Percentiles rank a stretch among this genome's conserved stretches.
phyloP scores from a whole-genome alignment of 2,888 invertebrate genomes.

The Hesperia comma region DNA sequence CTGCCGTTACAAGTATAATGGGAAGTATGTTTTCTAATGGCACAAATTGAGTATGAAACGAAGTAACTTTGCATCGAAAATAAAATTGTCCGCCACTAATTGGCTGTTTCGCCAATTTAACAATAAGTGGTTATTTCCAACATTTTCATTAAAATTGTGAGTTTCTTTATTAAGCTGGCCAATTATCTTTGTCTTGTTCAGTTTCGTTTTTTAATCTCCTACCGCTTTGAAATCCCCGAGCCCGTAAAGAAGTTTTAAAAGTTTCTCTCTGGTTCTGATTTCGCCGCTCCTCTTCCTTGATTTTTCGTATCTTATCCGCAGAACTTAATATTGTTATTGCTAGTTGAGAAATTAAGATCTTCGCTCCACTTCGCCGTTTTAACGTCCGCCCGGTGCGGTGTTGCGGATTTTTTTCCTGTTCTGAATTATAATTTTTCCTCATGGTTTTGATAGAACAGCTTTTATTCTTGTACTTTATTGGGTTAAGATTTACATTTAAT shows the following conservation, averaged over 20 bases:
- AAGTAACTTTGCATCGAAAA: constrained; percentile 19
- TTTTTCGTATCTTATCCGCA: constrained; percentile 34
- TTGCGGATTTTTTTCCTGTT: constrained; percentile 9
- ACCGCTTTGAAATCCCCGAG: constrained; percentile 31
- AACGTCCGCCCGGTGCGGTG: neutral
- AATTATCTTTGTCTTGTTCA: constrained; percentile 36
- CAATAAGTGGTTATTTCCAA: constrained; percentile 35
- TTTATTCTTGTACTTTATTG: neutral
- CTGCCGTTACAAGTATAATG: constrained; percentile 23
- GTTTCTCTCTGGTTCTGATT: constrained; percentile 33
- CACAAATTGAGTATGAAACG: constrained; percentile 27
- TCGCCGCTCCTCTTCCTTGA: constrained; percentile 25
- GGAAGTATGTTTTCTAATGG: constrained; percentile 19
- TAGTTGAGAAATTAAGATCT: constrained; percentile 35
- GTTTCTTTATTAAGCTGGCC: constrained; percentile 37
- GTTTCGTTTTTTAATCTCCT: constrained; percentile 36
- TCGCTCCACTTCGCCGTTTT: constrained; percentile 20
- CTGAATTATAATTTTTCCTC: constrained; percentile 6
- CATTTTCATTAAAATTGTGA: constrained; percentile 34
- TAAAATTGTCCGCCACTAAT: constrained; percentile 27
- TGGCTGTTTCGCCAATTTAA: constrained; percentile 34
- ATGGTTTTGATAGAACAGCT: neutral
- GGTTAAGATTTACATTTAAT: neutral
- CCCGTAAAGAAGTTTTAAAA: constrained; percentile 36
- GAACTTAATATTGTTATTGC: constrained; percentile 37